These are phyloP conservation scores for Alaudala cheleensis DNA, from an alignment of 2,113 vertebrate genomes.

Conservation along the genomic window DNA sequence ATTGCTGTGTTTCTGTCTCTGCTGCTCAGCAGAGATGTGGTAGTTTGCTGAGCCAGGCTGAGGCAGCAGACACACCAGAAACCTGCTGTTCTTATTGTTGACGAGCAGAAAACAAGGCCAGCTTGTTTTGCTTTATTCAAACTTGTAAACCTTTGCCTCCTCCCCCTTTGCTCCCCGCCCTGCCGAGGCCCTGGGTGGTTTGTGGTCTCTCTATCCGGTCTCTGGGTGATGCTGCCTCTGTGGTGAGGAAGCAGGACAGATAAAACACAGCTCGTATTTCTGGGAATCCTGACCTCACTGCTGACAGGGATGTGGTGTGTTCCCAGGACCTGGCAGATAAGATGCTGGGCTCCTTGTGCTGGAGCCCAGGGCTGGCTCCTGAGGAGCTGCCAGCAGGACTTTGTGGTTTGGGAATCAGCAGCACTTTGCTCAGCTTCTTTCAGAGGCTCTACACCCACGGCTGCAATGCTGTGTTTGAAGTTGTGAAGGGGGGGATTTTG, in stretches of 20 bases:
- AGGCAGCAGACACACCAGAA: background rate
- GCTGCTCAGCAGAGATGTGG: background rate
- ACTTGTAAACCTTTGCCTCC: background rate
- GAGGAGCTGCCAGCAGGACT: background rate
- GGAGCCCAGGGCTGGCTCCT: background rate
- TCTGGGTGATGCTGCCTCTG: background rate
- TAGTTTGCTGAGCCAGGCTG: background rate
- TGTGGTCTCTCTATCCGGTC: constrained; percentile 44
- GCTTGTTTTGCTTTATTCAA: constrained; percentile 1
- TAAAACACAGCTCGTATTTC: constrained; percentile 17
- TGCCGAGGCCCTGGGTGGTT: background rate
- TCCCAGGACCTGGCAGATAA: constrained; percentile 39
- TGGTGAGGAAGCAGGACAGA: constrained; percentile 40
- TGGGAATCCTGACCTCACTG: constrained; percentile 59
- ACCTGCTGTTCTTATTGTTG: background rate
- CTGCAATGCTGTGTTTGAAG: background rate
- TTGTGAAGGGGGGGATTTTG: background rate
- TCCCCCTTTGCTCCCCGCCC: background rate
- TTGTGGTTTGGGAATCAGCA: background rate
- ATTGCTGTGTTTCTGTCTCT: too few species aligned
- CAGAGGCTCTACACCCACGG: background rate
- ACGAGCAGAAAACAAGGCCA: background rate
- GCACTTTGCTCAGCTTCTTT: background rate
- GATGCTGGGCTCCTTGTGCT: background rate
- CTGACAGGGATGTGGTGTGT: constrained; percentile 3